A percentile compares a stretch with the other conserved stretches of the same genome.
Conservation (phyloP, 2,888 invertebrate species). For the Pelosia muscerda region DNA sequence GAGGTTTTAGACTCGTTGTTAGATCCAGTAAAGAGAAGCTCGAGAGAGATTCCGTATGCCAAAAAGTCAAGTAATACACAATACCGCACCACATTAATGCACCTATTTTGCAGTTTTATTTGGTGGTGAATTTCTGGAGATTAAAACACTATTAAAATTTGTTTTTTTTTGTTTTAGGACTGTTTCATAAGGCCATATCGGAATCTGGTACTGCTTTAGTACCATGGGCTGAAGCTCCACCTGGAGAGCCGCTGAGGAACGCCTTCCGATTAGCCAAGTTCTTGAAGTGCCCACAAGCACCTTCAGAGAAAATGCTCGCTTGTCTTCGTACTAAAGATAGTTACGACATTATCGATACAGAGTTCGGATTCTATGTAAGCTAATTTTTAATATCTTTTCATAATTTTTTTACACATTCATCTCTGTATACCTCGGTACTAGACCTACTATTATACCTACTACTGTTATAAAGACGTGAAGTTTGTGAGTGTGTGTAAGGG, state of each 20-base stretch:
- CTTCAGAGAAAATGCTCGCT: slow-evolving; percentile 83
- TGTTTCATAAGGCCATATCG: slow-evolving; percentile 91
- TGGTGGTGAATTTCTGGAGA: no score
- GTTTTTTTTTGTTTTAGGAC: slow-evolving; percentile 75
- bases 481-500: no score
- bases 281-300: slow-evolving; percentile 86
- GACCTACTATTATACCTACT: no score
- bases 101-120: no score
- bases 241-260: slow-evolving; percentile 86
- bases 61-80: no score
- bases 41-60: no score
- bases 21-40: no score
- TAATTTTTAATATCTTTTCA: background rate
- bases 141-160: background rate
- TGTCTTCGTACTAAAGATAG: slow-evolving; percentile 89
- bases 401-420: no score
- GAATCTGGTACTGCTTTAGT: slow-evolving; percentile 91
- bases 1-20: no score
- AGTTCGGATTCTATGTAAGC: slow-evolving; percentile 90
- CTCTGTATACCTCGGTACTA: no score
- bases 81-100: no score
- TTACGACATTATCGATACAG: slow-evolving; percentile 88
- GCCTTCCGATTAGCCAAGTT: slow-evolving; percentile 88
- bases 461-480: no score
- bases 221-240: slow-evolving; percentile 89